Evolutionary conservation across 2,113 vertebrate species (phyloP), one percentile per base, ranked within the genome.

Genomic region (Burhinus oedicnemus): DNA sequence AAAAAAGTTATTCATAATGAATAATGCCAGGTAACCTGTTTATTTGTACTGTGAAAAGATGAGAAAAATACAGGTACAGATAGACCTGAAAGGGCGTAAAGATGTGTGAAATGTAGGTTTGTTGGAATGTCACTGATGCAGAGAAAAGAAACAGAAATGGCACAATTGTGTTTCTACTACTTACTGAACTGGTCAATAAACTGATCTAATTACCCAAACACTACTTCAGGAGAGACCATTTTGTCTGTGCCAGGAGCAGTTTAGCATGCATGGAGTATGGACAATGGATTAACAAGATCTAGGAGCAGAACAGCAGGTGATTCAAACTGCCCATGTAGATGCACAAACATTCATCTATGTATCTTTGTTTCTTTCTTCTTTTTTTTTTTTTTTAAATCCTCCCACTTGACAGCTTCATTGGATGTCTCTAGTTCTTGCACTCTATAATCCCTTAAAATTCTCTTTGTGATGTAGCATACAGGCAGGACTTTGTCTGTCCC

Each of bases 221-320:
- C 2, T 80, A 13, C 23, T 47, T 79, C 29, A 25, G 32, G 17
- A 55, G 26, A 32, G 7, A 45, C 8, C 6, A 14, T 72, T 75
- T 66, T 20, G 5, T 30, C 34, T 71, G 12, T 62, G n/a, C 14
- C 57, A 45, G 27, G 32, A 90, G 12, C 20, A 60, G n/a, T 60
- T 22, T 45, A 47, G 30, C 0, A 0, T 55, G 11, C 29, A 29
- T 4, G 8, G 22, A 47, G 6, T 12, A 42, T 4, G 9, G 52
- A 92, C 11, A 54, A 34, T 3, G 11, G 52, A n/a, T n/a, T 77
- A 79, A 79, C 12, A 71, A 32, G 15, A 3, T n/a, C 32, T 32
- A 12, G 23, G 27, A 68, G 38, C 27, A 82, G 44, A 91, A 66
- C 4, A 82, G 18, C 38, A 64, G 21, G 22, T 79, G 22, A 49